Percentiles rank a stretch among this genome's conserved stretches.
phyloP scores from a whole-genome alignment of 2,113 vertebrate species.

The Dermatemys mawii region DNA sequence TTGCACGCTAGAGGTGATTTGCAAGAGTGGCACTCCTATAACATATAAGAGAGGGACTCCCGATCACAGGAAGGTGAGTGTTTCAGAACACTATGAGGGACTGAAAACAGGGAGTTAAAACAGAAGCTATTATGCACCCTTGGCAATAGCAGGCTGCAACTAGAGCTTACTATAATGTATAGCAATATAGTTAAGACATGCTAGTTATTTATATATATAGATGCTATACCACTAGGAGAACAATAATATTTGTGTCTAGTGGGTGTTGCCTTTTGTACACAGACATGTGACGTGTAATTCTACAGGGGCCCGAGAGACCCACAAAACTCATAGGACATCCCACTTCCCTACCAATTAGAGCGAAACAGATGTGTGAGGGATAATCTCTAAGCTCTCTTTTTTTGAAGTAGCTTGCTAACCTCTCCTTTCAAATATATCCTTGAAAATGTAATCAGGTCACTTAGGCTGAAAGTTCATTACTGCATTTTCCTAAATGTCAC shows the following conservation, averaged over 20 bases:
- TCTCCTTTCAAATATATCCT: neutral
- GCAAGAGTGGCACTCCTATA: neutral
- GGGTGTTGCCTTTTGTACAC: neutral
- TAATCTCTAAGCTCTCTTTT: slow-evolving; percentile 6
- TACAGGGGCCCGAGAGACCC: neutral
- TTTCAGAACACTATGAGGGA: neutral
- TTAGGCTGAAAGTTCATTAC: neutral
- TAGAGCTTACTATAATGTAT: neutral
- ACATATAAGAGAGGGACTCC: neutral
- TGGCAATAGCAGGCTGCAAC: neutral
- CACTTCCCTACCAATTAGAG: neutral
- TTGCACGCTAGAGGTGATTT: neutral
- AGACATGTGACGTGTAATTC: neutral
- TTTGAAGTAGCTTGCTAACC: neutral
- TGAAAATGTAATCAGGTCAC: neutral
- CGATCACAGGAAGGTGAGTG: neutral
- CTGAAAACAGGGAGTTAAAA: fast-evolving
- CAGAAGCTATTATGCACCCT: neutral
- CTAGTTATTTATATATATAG: neutral
- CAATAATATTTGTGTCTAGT: neutral
- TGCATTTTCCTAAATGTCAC: neutral
- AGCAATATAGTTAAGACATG: neutral
- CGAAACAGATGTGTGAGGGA: slow-evolving; percentile 6
- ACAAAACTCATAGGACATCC: neutral
- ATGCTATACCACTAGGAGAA: neutral